phyloP scores from a whole-genome alignment of 2,113 vertebrate species.

The Todiramphus chloris region DNA sequence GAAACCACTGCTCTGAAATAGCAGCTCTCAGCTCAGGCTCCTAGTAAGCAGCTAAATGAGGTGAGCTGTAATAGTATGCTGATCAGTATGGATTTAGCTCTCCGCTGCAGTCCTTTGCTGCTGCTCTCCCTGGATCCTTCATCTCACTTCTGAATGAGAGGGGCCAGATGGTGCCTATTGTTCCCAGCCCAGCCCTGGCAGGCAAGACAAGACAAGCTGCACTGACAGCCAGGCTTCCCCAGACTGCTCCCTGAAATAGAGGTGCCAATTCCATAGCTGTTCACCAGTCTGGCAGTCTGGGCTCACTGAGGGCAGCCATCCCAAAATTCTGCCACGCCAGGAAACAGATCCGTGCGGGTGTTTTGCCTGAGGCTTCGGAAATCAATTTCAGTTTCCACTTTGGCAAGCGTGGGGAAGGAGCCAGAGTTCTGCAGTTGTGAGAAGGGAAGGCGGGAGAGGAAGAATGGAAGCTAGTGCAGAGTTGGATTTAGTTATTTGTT shows the following conservation, averaged over 20 bases:
- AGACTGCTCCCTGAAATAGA: neutral
- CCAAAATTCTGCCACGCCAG: neutral
- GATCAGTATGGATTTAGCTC: neutral
- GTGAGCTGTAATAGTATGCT: neutral
- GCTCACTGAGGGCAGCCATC: neutral
- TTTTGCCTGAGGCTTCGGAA: neutral
- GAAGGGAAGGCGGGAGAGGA: neutral
- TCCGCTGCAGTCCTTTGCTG: neutral
- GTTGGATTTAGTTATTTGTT: neutral
- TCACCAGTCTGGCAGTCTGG: neutral
- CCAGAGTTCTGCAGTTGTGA: neutral
- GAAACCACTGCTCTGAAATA: neutral
- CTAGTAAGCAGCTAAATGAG: neutral
- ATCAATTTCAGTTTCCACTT: neutral
- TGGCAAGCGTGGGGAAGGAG: neutral
- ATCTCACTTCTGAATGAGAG: neutral
- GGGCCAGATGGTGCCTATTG: constrained; percentile 19
- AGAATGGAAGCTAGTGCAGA: neutral
- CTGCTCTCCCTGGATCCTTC: neutral
- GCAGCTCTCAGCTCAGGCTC: neutral
- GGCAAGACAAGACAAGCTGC: neutral
- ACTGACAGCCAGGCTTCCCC: no score
- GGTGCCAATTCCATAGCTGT: neutral
- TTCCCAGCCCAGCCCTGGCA: neutral
- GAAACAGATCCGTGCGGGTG: neutral